These are phyloP conservation scores for Oostethus manadensis DNA, from an alignment of 2,113 vertebrate species.

Conservation along the genomic window DNA sequence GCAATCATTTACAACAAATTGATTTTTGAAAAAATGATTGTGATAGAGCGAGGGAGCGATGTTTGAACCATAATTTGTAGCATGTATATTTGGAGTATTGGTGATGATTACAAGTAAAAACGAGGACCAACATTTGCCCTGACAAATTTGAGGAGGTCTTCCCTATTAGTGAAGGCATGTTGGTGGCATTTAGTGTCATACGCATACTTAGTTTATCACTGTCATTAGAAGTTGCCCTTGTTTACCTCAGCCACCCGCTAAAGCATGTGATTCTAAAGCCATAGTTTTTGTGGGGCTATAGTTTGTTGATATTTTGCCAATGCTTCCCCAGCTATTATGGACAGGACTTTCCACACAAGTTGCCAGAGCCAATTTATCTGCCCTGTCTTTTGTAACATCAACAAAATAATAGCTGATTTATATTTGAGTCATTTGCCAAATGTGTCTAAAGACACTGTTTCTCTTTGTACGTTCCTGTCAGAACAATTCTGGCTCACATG, in stretches of 20 bases:
- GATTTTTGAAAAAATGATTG: no score
- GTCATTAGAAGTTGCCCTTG: not conserved
- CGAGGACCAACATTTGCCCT: no score
- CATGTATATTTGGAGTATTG: no score
- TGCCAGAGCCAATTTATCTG: constrained; percentile 11
- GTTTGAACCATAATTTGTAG: no score
- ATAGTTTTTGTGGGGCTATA: constrained; percentile 2
- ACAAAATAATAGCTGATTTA: constrained; percentile 9
- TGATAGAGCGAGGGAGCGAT: no score
- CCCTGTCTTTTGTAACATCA: constrained; percentile 3
- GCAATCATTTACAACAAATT: no score
- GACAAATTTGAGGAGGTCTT: no score
- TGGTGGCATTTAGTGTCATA: not conserved
- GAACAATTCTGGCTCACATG: not conserved
- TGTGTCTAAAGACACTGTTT: constrained; percentile 4
- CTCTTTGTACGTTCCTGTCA: constrained; percentile 1
- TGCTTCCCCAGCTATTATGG: not conserved
- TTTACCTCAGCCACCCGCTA: constrained; percentile 11
- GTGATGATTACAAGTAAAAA: no score
- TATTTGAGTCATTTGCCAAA: constrained; percentile 15
- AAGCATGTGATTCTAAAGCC: not conserved
- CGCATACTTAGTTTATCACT: not conserved
- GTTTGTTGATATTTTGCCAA: constrained; percentile 4
- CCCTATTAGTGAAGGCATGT: no score
- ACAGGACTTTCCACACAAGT: constrained; percentile 6